These are phyloP conservation scores for Heliocidaris tuberculata DNA, from an alignment of 35 echinoderm and acorn worm species.

Conservation along the genomic window DNA sequence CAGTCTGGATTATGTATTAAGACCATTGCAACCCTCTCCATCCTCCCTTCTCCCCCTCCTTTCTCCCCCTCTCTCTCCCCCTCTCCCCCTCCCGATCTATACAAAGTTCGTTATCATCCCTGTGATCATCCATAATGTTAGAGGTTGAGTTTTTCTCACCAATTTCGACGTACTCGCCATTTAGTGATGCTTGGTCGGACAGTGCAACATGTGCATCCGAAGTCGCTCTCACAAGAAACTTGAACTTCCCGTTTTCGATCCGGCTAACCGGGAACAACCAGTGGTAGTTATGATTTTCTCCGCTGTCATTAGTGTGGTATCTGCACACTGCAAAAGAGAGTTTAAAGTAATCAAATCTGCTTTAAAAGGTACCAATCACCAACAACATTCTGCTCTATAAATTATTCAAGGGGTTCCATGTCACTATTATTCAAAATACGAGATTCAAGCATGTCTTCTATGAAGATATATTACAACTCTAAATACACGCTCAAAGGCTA, in stretches of 20 bases:
- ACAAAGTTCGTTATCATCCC: neutral
- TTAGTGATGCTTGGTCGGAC: neutral
- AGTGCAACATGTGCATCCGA: neutral
- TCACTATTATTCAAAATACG: too few relatives aligned
- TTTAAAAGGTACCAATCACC: too few relatives aligned
- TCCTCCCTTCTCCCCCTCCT: too few relatives aligned
- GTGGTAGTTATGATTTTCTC: neutral
- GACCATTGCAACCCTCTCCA: too few relatives aligned
- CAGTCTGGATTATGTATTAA: neutral
- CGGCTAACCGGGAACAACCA: neutral
- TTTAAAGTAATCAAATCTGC: too few relatives aligned
- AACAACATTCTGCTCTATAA: too few relatives aligned
- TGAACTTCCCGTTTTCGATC: neutral
- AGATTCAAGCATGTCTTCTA: too few relatives aligned
- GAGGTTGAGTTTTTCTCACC: neutral
- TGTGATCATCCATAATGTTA: neutral
- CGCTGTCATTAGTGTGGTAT: neutral
- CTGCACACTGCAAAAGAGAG: neutral
- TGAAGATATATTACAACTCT: too few relatives aligned
- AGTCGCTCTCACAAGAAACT: constrained; percentile 12
- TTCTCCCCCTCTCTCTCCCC: too few relatives aligned
- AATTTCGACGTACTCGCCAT: neutral
- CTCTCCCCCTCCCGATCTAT: too few relatives aligned
- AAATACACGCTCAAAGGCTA: too few relatives aligned
- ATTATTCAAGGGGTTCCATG: too few relatives aligned